Base-by-base conservation (phyloP, 2,797 vertebrate species). In the Gymnoscopelus microlampas region DNA sequence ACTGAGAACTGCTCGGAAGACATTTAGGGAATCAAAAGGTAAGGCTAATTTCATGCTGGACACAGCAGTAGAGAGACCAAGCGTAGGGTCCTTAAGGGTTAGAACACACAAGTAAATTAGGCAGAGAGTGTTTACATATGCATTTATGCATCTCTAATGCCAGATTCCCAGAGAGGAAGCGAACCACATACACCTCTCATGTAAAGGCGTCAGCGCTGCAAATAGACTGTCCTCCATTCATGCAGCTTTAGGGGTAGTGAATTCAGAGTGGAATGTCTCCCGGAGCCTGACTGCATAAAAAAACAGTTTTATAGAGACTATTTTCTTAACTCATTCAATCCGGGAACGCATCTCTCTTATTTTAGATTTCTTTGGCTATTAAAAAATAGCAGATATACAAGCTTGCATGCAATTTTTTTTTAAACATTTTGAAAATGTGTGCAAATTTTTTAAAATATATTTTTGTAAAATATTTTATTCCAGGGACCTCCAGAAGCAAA, bases 11-110 rank as follows among this genome's bases (percentile, higher is more conserved):
- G 76, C 39, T 74, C 60, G 60, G 67, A 64, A 71, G 71, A 77
- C 85, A 76, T 86, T 83, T 73, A 72, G 74, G 66, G 74, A 88
- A 88, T 89, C 84, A 90, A 91, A 84, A 79, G 85, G 53, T 0
- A 61, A 19, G 39, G 79, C 78, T 88, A 85, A 91, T 90, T 89
- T 87, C 86, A 90, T 89, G 84, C 89, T 81, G 76, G 70, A 74
- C 80, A 85, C 77, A 81, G 76, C 19, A 83, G 75, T 74, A 63
- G 60, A 78, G 77, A 73, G 83, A 44, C 39, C 79, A 79, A 78
- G 86, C 73, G 81, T 73, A 74, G 19, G 19, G 79, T 86, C 86
- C 91, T 89, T 87, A 85, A 87, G 80, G 77, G 77, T 83, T 77
- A 82, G 78, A 84, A 87, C 76, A 78, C 61, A 47, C 75, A 67